A percentile compares a stretch with the other conserved stretches of the same genome.
Evolutionary conservation across 2,888 invertebrate genomes (phyloP).

Genomic region (Noctua pronuba): DNA sequence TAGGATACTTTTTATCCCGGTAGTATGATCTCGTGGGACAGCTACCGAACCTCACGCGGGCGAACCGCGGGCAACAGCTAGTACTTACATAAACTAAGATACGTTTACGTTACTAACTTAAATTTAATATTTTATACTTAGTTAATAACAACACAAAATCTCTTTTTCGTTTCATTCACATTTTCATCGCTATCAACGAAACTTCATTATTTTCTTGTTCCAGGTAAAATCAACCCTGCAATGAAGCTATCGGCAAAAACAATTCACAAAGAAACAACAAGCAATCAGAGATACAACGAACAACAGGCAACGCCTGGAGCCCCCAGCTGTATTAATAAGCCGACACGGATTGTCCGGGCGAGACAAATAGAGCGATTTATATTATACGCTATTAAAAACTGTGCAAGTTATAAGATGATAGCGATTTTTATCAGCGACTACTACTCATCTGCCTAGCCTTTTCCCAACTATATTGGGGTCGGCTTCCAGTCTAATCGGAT

Average conservation of each 20-base stretch:
- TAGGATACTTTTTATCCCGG: no score
- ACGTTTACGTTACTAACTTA: background rate
- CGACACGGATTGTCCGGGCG: conserved; percentile 70
- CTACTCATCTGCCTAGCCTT: no score
- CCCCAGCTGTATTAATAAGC: conserved; percentile 69
- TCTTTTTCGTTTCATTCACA: background rate
- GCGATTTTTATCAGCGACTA: conserved; percentile 26
- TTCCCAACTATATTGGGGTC: no score
- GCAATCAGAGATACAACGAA: conserved; percentile 36
- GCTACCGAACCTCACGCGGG: no score
- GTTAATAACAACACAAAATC: background rate
- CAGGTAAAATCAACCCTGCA: conserved; percentile 38
- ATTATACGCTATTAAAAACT: conserved; percentile 73
- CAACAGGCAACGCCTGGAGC: conserved; percentile 34
- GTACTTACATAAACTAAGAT: no score
- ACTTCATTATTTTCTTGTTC: background rate
- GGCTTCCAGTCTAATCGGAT: no score
- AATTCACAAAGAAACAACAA: conserved; percentile 36
- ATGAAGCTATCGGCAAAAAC: conserved; percentile 29
- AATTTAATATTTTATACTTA: background rate
- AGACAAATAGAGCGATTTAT: conserved; percentile 79
- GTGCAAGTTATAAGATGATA: conserved; percentile 40
- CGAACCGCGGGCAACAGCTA: no score
- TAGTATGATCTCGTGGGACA: no score
- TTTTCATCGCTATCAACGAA: background rate